These are phyloP conservation scores for Phymatocera aterrima DNA, from an alignment of 2,888 invertebrate species.

Conservation along the genomic window DNA sequence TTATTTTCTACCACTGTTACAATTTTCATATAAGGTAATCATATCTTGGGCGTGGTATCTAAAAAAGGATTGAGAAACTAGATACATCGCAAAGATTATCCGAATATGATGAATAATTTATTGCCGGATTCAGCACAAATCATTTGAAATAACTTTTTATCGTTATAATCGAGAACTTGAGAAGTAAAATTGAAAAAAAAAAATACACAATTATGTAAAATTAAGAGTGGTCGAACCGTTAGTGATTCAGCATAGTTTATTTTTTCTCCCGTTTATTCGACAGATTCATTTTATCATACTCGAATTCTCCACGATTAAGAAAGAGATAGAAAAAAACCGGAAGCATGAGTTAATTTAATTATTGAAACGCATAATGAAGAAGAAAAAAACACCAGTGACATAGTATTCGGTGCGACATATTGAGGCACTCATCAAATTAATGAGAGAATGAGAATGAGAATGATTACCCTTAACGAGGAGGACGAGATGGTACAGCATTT, in stretches of 20 bases:
- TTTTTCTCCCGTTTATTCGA: not conserved
- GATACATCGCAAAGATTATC: not conserved
- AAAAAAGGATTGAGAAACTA: not conserved
- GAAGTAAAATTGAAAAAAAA: not conserved
- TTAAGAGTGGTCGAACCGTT: not conserved
- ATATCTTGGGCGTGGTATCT: not conserved
- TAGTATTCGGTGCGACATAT: constrained; percentile 45
- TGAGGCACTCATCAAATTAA: constrained; percentile 62
- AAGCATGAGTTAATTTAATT: constrained; percentile 31
- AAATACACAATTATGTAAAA: not conserved
- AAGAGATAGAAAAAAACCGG: no score
- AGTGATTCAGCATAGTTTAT: not conserved
- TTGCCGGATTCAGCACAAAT: not conserved
- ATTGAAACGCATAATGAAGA: not conserved
- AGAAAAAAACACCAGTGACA: constrained; percentile 15
- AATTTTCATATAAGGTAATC: not conserved
- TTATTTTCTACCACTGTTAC: constrained; percentile 54
- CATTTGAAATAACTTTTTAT: not conserved
- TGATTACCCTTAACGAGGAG: constrained; percentile 48
- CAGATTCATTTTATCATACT: not conserved
- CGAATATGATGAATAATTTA: constrained; percentile 16
- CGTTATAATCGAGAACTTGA: not conserved
- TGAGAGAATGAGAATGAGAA: constrained; percentile 55
- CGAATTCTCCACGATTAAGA: not conserved
- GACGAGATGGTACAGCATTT: constrained; percentile 45